Evolutionary conservation across 2,888 invertebrate genomes (phyloP), one percentile per base, ranked within the genome.

Genomic region (Meandrusa payeni): DNA sequence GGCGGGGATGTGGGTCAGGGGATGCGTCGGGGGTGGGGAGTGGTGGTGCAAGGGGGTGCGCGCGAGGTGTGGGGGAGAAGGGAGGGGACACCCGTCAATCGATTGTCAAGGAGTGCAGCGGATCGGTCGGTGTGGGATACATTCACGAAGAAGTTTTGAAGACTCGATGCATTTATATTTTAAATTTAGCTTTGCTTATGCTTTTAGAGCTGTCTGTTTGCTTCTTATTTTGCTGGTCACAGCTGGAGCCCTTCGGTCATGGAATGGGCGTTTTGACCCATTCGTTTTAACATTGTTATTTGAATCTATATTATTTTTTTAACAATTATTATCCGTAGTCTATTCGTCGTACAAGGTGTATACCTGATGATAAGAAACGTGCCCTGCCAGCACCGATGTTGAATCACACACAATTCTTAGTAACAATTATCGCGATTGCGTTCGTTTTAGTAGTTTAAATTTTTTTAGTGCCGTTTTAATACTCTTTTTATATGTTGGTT

Each of bases 71-170:
- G 51, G 41, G 43, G 32, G 44, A 41, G 37, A 28, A 41, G 57
- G 65, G n/a, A n/a, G 69, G 64, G 68, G 80, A 72, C 81, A 78
- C 83, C 83, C 87, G 87, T 88, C 89, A 89, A 89, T 89, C 89
- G 89, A 89, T 89, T 88, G 85, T 85, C 85, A 85, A 83, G 79
- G 76, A 77, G 79, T 75, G 79, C 76, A 76, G 61, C 60, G 64
- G 76, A 78, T 75, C 66, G 65, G 61, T 61, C 66, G 64, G 65
- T 64, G 55, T 37, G 47, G 54, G 52, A 53, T 56, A 53, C 56
- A 53, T 50, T 53, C 47, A 50, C 46, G 55, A 55, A 52, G 55
- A 52, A 55, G 46, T 55, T 53, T 51, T 49, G 45, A 54, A 55
- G 54, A 54, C 52, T 50, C 42, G 50, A 51, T 59, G 57, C 58